phyloP scores from a whole-genome alignment of 35 echinoderm and acorn worm species.

The Apostichopus californicus region DNA sequence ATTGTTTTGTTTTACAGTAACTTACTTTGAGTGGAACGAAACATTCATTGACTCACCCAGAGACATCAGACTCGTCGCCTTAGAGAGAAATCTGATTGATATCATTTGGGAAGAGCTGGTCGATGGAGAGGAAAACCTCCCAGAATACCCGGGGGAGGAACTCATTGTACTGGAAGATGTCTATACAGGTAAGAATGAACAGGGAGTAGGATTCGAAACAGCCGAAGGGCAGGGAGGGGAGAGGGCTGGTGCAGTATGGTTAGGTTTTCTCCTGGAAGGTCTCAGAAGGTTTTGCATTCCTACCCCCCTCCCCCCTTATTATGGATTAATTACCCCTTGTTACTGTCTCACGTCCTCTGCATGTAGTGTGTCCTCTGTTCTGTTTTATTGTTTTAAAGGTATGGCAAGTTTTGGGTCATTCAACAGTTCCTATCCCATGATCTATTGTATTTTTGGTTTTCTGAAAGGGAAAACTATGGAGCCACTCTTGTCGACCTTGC shows the following conservation, averaged over 20 bases:
- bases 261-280: too few species aligned
- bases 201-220: background rate
- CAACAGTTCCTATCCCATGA: too few species aligned
- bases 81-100: slow-evolving; percentile 43
- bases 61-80: slow-evolving; percentile 1
- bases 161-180: slow-evolving; percentile 42
- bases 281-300: too few species aligned
- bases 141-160: slow-evolving; percentile 56
- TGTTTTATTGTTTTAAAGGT: too few species aligned
- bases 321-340: too few species aligned
- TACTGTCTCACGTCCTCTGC: too few species aligned
- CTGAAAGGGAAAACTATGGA: too few species aligned
- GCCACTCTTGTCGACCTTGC: too few species aligned
- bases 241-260: background rate
- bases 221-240: background rate
- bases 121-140: slow-evolving; percentile 34
- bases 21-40: slow-evolving; percentile 41
- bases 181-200: slow-evolving; percentile 16
- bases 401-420: too few species aligned
- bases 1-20: slow-evolving; percentile 2
- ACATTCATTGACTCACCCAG: slow-evolving; percentile 34
- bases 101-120: slow-evolving; percentile 50
- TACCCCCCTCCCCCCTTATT: too few species aligned
- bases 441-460: too few species aligned
- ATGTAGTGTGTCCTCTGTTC: too few species aligned